Evolutionary conservation across 2,113 vertebrate genomes (phyloP).

Genomic region (Gymnorhina tibicen): DNA sequence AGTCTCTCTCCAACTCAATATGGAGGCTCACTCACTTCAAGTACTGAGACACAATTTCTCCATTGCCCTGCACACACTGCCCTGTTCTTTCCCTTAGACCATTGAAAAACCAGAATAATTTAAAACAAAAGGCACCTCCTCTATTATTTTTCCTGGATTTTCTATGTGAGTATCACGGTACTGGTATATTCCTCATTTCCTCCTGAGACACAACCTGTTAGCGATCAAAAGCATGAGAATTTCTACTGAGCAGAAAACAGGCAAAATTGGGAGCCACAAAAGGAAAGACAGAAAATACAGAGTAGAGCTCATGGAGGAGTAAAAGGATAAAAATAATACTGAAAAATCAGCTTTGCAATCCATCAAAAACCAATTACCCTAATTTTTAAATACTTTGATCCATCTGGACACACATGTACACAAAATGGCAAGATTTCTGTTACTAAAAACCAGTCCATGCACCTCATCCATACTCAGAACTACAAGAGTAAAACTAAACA

Average conservation of each 20-base stretch:
- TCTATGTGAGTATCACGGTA: accelerated
- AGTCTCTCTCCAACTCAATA: neutral
- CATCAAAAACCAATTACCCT: neutral
- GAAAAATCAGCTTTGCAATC: neutral
- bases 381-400: neutral
- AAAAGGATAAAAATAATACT: neutral
- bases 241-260: neutral
- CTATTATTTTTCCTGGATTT: neutral
- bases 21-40: neutral
- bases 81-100: neutral
- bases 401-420: accelerated
- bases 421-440: neutral
- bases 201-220: neutral
- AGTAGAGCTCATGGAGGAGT: neutral
- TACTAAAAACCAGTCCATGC: neutral
- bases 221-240: neutral
- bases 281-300: neutral
- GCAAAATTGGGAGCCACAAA: neutral
- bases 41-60: neutral
- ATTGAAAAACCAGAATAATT: neutral
- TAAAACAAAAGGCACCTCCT: neutral
- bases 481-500: neutral
- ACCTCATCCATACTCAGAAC: neutral
- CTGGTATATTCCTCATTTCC: neutral
- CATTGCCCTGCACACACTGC: accelerated